Percentiles rank a stretch among this genome's conserved stretches.
Conservation (phyloP, 2,797 vertebrate species). For the Chaenodraco wilsoni region DNA sequence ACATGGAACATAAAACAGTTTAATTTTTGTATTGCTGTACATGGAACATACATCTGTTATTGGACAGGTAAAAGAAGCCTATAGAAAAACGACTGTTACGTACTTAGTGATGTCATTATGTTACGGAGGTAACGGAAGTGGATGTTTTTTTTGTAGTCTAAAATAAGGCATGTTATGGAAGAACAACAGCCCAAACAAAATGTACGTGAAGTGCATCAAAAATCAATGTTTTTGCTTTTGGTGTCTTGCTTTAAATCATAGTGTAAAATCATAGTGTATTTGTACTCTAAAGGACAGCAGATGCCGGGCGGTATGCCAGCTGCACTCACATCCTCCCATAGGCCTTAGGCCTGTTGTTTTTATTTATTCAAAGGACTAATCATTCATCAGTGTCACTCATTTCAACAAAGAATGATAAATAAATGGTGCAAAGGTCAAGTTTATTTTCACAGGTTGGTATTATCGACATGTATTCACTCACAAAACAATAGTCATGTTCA, state of each 20-base stretch:
- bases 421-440: not conserved
- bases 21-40: too few relatives aligned
- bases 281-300: constrained; percentile 19
- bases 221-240: too few relatives aligned
- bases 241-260: constrained; percentile 17
- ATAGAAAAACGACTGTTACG: too few relatives aligned
- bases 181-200: too few relatives aligned
- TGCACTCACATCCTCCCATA: constrained; percentile 12
- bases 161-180: too few relatives aligned
- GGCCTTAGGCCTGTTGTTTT: not conserved
- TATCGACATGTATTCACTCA: not conserved
- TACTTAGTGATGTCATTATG: too few relatives aligned
- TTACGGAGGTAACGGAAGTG: too few relatives aligned
- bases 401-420: not conserved
- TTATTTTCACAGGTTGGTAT: not conserved
- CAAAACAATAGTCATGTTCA: not conserved
- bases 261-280: not conserved
- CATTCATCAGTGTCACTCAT: not conserved
- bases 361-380: not conserved
- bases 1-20: too few relatives aligned
- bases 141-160: too few relatives aligned
- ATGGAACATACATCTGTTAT: too few relatives aligned
- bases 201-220: too few relatives aligned
- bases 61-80: too few relatives aligned
- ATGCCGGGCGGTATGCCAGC: constrained; percentile 10